Evolutionary conservation across 2,888 invertebrate species (phyloP), one percentile per base, ranked within the genome.

Genomic region (Crioceris asparagi): DNA sequence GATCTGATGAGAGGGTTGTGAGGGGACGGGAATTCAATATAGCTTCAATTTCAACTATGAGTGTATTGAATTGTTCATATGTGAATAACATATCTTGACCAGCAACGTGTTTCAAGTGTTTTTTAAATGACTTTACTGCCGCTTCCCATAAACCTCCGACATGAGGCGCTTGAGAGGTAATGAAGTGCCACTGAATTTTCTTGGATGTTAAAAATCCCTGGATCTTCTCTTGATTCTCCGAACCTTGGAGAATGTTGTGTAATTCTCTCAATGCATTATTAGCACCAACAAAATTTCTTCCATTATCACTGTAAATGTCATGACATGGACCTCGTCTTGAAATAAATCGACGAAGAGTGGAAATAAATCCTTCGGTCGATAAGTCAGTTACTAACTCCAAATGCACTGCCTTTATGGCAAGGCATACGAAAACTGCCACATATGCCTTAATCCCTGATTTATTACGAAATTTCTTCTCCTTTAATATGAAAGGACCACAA

Each of bases 1-100:
- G 53, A 37, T 55, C 53, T 29, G 37, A 35, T 18, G 48, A 50
- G 3, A 54, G 17, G 2, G 53, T 46, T 8, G 36, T 41, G 2
- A 58, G 36, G 5, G 56, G 58, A 8, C 55, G 36, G 1, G 53
- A 57, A 39, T 57, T 58, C 11, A 57, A 34, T 23, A 49, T 44
- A 2, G 53, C 49, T 34, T 59, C 55, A n/a, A 57, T 50, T 39
- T 53, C 52, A 15, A 40, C 45, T 1, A 51, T 12, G 3, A 55
- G 11, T 1, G 44, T 41, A 19, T 27, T 19, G 16, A 42, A 36
- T 27, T 44, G 26, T 32, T 44, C 44, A 18, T 30, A 44, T 21
- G 34, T 29, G 11, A 41, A 37, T 16, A 18, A 11, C 4, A n/a
- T n/a, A n/a, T 32, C 19, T n/a, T 16, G 17, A 14, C 15, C 36